Percentiles rank a stretch among this genome's conserved stretches.
phyloP scores from a whole-genome alignment of 2,888 invertebrate species.

The Lottia gigantea region DNA sequence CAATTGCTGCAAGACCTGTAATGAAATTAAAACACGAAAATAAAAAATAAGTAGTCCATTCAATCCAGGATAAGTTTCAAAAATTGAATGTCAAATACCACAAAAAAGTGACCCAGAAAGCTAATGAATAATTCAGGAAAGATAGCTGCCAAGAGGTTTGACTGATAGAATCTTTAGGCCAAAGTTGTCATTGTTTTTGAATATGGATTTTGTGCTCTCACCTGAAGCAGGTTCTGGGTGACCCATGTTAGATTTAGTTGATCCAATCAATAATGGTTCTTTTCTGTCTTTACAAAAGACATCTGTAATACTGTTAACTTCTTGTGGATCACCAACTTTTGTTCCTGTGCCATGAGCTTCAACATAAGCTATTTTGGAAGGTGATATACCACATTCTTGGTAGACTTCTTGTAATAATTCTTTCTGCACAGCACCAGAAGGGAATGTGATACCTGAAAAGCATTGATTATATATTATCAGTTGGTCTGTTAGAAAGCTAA shows the following conservation, averaged over 20 bases:
- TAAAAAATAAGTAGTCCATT: background rate
- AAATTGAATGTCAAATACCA: too few species aligned
- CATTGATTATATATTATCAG: too few species aligned
- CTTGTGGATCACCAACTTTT: conserved; percentile 93
- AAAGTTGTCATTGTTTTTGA: too few species aligned
- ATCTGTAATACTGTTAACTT: conserved; percentile 93
- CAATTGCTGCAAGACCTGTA: conserved; percentile 85
- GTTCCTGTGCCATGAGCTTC: conserved; percentile 99
- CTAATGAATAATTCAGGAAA: too few species aligned
- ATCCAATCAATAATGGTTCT: conserved; percentile 87
- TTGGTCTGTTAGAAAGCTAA: too few species aligned
- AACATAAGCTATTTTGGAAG: conserved; percentile 86
- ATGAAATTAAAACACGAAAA: conserved; percentile 10
- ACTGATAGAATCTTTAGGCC: too few species aligned
- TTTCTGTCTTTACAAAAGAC: conserved; percentile 65
- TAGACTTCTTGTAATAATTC: conserved; percentile 80
- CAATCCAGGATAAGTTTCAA: too few species aligned
- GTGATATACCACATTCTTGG: conserved; percentile 83
- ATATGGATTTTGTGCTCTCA: conserved; percentile 29
- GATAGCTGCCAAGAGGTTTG: too few species aligned
- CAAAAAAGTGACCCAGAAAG: too few species aligned
- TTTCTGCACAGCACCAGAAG: conserved; percentile 77
- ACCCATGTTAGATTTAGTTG: conserved; percentile 98
- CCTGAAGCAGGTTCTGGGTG: conserved; percentile 87
- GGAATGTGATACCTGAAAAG: conserved; percentile 71